These are phyloP conservation scores for Gonioctena quinquepunctata DNA, from an alignment of 1,140 invertebrate species.

Conservation along the genomic window DNA sequence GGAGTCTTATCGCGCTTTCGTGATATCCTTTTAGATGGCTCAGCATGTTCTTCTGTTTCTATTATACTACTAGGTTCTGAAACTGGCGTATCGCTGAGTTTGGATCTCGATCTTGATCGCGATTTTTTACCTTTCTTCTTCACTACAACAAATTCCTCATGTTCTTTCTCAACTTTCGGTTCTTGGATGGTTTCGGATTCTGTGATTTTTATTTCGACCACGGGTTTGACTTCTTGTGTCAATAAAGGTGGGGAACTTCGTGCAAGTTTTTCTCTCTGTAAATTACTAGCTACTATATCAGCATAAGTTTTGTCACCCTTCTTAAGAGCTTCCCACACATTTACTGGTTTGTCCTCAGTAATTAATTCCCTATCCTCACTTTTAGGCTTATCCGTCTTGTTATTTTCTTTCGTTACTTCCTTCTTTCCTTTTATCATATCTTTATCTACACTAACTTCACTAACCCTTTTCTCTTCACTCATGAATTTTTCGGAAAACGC, in stretches of 20 bases:
- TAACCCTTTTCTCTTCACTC: too few relatives aligned
- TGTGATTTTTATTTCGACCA: constrained; percentile 26
- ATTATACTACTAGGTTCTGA: neutral
- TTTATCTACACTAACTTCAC: too few relatives aligned
- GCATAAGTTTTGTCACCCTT: constrained; percentile 63
- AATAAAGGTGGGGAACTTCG: neutral
- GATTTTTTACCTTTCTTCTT: constrained; percentile 55
- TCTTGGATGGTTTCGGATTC: constrained; percentile 2
- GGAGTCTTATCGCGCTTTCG: neutral
- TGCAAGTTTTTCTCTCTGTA: neutral
- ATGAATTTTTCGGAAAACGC: neutral
- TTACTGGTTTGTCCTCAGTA: constrained; percentile 9
- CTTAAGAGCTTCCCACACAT: constrained; percentile 56
- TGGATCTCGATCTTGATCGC: constrained; percentile 39
- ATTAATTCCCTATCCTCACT: neutral
- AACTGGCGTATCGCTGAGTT: constrained; percentile 5
- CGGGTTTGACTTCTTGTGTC: constrained; percentile 1
- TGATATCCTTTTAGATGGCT: neutral
- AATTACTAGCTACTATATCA: constrained; percentile 58
- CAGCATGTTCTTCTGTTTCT: neutral
- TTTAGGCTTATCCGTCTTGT: neutral
- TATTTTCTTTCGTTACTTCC: too few relatives aligned
- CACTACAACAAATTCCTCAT: constrained; percentile 53
- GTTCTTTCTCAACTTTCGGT: constrained; percentile 45
- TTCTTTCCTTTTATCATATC: too few relatives aligned